These are phyloP conservation scores for Tridacna gigas DNA, from an alignment of 2,888 invertebrate genomes.

Conservation along the genomic window DNA sequence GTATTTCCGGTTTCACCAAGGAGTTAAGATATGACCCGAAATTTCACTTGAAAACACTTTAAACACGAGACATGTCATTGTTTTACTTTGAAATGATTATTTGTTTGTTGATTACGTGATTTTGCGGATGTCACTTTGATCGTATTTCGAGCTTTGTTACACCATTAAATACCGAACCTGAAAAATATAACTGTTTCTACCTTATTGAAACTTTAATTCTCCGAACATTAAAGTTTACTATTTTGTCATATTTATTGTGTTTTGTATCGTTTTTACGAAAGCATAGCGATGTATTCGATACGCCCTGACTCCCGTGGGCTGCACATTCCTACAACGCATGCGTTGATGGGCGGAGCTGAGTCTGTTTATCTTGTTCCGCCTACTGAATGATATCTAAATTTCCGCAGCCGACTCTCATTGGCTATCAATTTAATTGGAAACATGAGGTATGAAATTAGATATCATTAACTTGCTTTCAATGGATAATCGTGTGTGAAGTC, in stretches of 20 bases:
- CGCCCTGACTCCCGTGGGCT: constrained; percentile 9
- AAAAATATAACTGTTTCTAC: background rate
- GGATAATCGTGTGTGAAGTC: constrained; percentile 66
- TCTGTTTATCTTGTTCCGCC: constrained; percentile 25
- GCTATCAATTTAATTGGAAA: constrained; percentile 62
- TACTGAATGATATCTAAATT: constrained; percentile 56
- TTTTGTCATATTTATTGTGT: constrained; percentile 5
- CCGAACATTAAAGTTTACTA: background rate
- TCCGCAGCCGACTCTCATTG: constrained; percentile 52
- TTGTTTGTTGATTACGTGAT: background rate
- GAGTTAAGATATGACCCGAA: background rate
- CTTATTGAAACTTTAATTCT: background rate
- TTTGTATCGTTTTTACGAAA: constrained; percentile 19
- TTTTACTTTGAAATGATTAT: background rate
- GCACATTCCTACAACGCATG: constrained; percentile 47
- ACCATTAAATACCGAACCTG: no score
- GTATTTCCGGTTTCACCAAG: constrained; percentile 4
- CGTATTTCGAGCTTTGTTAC: no score
- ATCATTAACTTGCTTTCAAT: constrained; percentile 68
- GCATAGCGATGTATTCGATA: constrained; percentile 5
- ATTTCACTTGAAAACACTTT: background rate
- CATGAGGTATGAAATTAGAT: constrained; percentile 67
- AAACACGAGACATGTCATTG: background rate
- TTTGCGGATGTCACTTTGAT: background rate
- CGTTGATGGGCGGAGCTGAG: constrained; percentile 36